Conservation (phyloP, 2,797 vertebrate genomes). For the Sebastolobus altivelis region DNA sequence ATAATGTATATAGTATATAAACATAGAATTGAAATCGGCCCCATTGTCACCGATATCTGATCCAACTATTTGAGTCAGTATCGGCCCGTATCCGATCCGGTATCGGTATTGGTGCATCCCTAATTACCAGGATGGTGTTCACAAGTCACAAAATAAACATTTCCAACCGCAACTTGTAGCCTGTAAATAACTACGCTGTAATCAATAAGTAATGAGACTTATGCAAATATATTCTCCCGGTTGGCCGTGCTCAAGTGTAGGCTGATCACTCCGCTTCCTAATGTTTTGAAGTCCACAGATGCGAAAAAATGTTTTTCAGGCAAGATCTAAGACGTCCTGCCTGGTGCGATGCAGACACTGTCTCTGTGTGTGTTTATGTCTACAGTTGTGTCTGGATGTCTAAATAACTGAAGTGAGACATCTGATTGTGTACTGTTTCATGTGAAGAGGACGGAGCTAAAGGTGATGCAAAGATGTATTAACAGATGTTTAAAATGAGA, state of each 20-base stretch:
- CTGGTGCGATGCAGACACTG: conserved; percentile 24
- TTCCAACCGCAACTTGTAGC: conserved; percentile 20
- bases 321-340: conserved; percentile 58
- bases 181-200: conserved; percentile 33
- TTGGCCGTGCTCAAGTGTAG: conserved; percentile 39
- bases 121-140: background rate
- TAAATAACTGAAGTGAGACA: conserved; percentile 10
- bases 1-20: too few relatives aligned
- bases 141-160: conserved; percentile 25
- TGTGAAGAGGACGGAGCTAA: conserved; percentile 5
- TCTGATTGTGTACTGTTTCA: conserved; percentile 28
- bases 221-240: conserved; percentile 56
- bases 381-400: conserved; percentile 15
- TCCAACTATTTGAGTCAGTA: too few relatives aligned
- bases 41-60: too few relatives aligned
- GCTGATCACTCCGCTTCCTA: conserved; percentile 47
- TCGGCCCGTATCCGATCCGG: too few relatives aligned
- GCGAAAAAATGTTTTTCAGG: conserved; percentile 48
- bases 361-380: background rate
- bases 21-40: too few relatives aligned
- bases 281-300: conserved; percentile 65
- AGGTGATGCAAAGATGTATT: conserved; percentile 17
- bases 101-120: too few relatives aligned
- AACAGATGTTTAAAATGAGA: background rate
- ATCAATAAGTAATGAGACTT: conserved; percentile 71